phyloP scores from a whole-genome alignment of 2,797 vertebrate genomes.

The Chiropotes sagulatus region DNA sequence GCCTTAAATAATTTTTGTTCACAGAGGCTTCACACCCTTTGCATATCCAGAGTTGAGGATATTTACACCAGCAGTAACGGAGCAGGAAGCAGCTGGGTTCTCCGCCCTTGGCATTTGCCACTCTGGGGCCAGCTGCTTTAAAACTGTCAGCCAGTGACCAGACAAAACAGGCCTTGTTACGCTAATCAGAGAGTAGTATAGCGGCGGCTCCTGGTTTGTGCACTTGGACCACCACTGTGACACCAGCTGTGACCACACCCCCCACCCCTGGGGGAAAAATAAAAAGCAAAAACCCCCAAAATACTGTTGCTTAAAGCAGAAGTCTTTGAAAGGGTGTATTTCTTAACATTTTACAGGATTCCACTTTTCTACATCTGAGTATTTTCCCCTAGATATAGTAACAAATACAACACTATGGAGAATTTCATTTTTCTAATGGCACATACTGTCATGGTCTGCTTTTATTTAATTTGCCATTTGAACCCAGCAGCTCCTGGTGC shows the following conservation, averaged over 20 bases:
- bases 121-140: too few species aligned
- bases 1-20: neutral
- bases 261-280: neutral
- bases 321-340: neutral
- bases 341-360: neutral
- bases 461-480: neutral
- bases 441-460: neutral
- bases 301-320: neutral
- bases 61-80: neutral
- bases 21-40: neutral
- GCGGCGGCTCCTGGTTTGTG: accelerated
- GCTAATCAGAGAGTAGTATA: neutral
- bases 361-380: neutral
- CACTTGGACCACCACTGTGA: accelerated
- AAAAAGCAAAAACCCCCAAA: neutral
- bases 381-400: too few species aligned
- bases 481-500: neutral
- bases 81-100: neutral
- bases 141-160: too few species aligned
- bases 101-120: neutral
- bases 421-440: neutral
- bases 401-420: neutral
- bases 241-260: neutral
- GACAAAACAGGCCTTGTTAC: neutral
- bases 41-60: neutral